Evolutionary conservation across 1,140 invertebrate species (phyloP).

Genomic region (Cyclargus thomasi): DNA sequence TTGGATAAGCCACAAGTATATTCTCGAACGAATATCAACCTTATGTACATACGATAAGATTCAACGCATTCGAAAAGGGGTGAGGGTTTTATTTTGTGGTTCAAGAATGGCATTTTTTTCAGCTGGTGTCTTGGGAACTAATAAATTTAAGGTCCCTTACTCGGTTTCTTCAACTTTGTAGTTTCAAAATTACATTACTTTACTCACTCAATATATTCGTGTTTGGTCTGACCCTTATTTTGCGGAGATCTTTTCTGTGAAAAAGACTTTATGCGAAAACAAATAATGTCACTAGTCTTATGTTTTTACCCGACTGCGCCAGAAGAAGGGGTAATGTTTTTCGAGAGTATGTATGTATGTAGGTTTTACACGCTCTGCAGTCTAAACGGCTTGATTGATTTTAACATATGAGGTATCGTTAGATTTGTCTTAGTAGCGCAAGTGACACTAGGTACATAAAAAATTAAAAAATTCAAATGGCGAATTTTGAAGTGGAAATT

Average conservation of each 20-base stretch:
- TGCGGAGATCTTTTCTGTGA: background rate
- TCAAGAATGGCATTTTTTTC: conserved; percentile 11
- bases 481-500: too few relatives aligned
- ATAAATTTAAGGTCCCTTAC: conserved; percentile 11
- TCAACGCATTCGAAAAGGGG: background rate
- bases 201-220: conserved; percentile 10
- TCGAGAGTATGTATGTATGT: too few relatives aligned
- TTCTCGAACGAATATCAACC: background rate
- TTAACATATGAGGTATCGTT: too few relatives aligned
- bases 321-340: too few relatives aligned
- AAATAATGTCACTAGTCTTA: too few relatives aligned
- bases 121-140: conserved; percentile 15
- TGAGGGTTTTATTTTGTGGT: conserved; percentile 1
- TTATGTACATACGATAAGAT: background rate
- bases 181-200: conserved; percentile 14
- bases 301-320: background rate
- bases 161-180: conserved; percentile 10
- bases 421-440: too few relatives aligned
- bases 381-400: too few relatives aligned
- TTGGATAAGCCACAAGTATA: background rate
- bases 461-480: too few relatives aligned
- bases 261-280: background rate
- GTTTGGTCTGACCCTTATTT: background rate
- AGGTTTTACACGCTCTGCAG: too few relatives aligned
- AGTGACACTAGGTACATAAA: too few relatives aligned